Evolutionary conservation across 2,888 invertebrate genomes (phyloP), one percentile per base, ranked within the genome.

Genomic region (Microctonus hyperodae): DNA sequence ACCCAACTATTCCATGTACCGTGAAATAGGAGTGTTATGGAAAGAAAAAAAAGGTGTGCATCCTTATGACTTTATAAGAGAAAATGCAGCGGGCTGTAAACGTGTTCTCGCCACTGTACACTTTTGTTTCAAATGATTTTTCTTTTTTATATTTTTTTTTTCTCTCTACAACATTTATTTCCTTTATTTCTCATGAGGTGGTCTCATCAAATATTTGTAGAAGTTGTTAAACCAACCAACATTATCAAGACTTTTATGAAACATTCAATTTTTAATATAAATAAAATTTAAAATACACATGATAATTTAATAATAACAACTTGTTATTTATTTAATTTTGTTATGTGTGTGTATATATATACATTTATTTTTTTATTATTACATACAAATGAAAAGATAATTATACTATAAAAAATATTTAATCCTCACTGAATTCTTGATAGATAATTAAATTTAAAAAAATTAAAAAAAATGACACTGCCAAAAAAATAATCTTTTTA

Each of bases 1-100:
- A 11, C 25, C 48, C 16, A 56, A 16, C 57, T 60, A 9, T n/a
- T 63, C 20, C 44, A 33, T 51, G 58, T 53, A 50, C 50, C 58
- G 67, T 58, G 28, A 67, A 70, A 70, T 69, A 60, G 68, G 63
- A 55, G 56, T 65, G 51, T 53, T 35, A 57, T 61, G 66, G 61
- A 68, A 50, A 70, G 66, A 23, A 44, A 53, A 56, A 51, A 31
- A 50, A 50, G 20, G 5, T 9, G 5, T 50, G 10, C 50, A 50
- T 50, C 16, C 20, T 53, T 53, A 53, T 25, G 53, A 53, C 53
- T 53, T 67, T 37, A 56, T 55, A 44, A 64, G 56, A 64, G n/a
- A 33, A 51, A 64, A 64, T 33, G 22, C 50, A 64, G 23, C 37
- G 25, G 20, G 40, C 51, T 48, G 48, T 53, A 48, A 59, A 35